A percentile compares a stretch with the other conserved stretches of the same genome.
phyloP scores from a whole-genome alignment of 2,113 vertebrate species.

The Leptosomus discolor region DNA sequence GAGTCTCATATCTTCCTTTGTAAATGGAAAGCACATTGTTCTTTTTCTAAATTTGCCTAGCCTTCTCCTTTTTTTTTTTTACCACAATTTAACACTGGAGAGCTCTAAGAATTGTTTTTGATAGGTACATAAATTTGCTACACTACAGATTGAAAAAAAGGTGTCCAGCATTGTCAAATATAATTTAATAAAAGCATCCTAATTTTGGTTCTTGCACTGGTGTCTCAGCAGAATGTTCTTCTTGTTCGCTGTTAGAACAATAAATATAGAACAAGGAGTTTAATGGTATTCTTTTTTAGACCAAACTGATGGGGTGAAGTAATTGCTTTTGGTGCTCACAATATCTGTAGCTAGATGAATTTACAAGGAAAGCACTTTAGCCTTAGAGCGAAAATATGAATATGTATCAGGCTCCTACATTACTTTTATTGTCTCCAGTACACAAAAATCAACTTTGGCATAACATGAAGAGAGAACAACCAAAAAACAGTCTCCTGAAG shows the following conservation, averaged over 20 bases:
- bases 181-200: slow-evolving; percentile 55
- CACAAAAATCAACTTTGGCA: slow-evolving; percentile 60
- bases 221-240: slow-evolving; percentile 32
- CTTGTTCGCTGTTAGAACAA: slow-evolving; percentile 35
- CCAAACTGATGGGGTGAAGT: slow-evolving; percentile 55
- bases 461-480: slow-evolving; percentile 28
- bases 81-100: background rate
- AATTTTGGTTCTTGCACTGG: slow-evolving; percentile 33
- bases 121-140: slow-evolving; percentile 42
- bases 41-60: background rate
- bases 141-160: slow-evolving; percentile 17
- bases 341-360: slow-evolving; percentile 51
- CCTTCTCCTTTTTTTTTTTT: background rate
- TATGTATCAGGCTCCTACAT: slow-evolving; percentile 24
- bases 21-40: background rate
- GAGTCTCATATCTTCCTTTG: background rate
- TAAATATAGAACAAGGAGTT: slow-evolving; percentile 40
- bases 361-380: slow-evolving; percentile 59
- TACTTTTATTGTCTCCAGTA: slow-evolving; percentile 41
- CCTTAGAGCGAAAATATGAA: slow-evolving; percentile 53
- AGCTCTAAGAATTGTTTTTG: slow-evolving; percentile 17
- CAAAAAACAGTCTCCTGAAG: slow-evolving; percentile 41
- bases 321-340: slow-evolving; percentile 61
- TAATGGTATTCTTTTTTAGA: slow-evolving; percentile 54
- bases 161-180: slow-evolving; percentile 13